phyloP scores from a whole-genome alignment of 2,797 vertebrate species.

The Hylomyscus alleni region DNA sequence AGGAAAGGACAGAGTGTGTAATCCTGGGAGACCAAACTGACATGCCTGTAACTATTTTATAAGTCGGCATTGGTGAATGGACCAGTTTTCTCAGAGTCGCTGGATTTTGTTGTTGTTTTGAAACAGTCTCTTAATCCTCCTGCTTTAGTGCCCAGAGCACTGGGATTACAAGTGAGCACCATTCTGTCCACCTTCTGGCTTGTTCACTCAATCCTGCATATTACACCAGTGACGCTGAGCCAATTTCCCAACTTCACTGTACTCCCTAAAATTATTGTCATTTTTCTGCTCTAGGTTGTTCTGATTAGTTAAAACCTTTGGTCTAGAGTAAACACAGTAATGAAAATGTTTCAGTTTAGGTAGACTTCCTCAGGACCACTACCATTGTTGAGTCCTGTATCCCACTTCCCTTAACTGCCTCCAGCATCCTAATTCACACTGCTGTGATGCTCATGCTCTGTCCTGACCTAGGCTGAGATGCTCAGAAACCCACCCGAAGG shows the following conservation, averaged over 20 bases:
- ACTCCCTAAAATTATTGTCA: neutral
- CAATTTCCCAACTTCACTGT: neutral
- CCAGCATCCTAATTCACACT: conserved; percentile 7
- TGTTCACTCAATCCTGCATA: too few species aligned
- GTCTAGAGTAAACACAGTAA: neutral
- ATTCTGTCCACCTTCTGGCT: neutral
- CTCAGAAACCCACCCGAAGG: neutral
- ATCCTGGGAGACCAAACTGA: neutral
- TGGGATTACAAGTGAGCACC: too few species aligned
- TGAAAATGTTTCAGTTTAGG: neutral
- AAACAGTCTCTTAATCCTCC: neutral
- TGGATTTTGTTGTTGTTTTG: neutral
- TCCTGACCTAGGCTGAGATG: conserved; percentile 70
- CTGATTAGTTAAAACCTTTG: conserved; percentile 20
- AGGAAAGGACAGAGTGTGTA: neutral
- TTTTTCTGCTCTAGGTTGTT: conserved; percentile 55
- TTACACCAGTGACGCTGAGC: neutral
- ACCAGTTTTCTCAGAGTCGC: neutral
- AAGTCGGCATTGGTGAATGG: neutral
- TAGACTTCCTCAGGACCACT: neutral
- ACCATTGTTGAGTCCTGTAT: neutral
- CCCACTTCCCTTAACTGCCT: fast-evolving
- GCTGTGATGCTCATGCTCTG: conserved; percentile 73
- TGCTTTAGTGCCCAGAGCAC: neutral
- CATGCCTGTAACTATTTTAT: neutral